These are phyloP conservation scores for Oryzias woworae DNA, from an alignment of 2,113 vertebrate genomes.

Conservation along the genomic window DNA sequence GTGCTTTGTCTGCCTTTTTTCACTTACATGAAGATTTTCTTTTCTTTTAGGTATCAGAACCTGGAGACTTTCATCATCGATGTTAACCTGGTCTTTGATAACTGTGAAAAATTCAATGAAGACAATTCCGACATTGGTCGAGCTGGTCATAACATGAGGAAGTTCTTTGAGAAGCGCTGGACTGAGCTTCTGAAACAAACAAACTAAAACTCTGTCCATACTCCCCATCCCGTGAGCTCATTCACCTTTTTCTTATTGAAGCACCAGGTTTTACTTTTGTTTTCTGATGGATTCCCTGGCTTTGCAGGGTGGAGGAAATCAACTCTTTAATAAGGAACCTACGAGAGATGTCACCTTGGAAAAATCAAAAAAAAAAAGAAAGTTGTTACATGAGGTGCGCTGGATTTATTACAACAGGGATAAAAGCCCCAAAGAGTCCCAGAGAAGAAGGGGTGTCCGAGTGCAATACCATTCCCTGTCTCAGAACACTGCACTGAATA, in stretches of 20 bases:
- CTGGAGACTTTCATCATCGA: slow-evolving; percentile 96
- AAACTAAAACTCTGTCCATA: slow-evolving; percentile 83
- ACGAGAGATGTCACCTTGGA: slow-evolving; percentile 76
- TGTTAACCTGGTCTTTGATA: slow-evolving; percentile 98
- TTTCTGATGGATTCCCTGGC: slow-evolving; percentile 43
- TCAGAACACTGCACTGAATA: slow-evolving; percentile 98
- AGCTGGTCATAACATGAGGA: slow-evolving; percentile 97
- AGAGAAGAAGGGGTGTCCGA: slow-evolving; percentile 89
- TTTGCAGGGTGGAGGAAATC: slow-evolving; percentile 56
- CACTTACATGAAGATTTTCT: not conserved
- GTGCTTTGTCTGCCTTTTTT: not conserved
- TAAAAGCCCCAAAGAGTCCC: slow-evolving; percentile 94
- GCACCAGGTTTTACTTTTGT: slow-evolving; percentile 57
- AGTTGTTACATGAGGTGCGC: slow-evolving; percentile 78
- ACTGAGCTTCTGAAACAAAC: slow-evolving; percentile 95
- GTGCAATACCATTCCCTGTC: slow-evolving; percentile 97
- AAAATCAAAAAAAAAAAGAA: slow-evolving; percentile 42
- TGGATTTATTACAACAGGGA: slow-evolving; percentile 93
- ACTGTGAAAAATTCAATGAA: slow-evolving; percentile 99
- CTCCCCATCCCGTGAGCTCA: slow-evolving; percentile 76
- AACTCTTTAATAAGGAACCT: slow-evolving; percentile 65
- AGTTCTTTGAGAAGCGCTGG: slow-evolving; percentile 98
- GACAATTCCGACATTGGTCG: slow-evolving; percentile 98
- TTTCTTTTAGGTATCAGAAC: slow-evolving; percentile 87
- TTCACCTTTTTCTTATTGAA: slow-evolving; percentile 75